Evolutionary conservation across 2,888 invertebrate genomes (phyloP).

Genomic region (Microctonus aethiopoides): DNA sequence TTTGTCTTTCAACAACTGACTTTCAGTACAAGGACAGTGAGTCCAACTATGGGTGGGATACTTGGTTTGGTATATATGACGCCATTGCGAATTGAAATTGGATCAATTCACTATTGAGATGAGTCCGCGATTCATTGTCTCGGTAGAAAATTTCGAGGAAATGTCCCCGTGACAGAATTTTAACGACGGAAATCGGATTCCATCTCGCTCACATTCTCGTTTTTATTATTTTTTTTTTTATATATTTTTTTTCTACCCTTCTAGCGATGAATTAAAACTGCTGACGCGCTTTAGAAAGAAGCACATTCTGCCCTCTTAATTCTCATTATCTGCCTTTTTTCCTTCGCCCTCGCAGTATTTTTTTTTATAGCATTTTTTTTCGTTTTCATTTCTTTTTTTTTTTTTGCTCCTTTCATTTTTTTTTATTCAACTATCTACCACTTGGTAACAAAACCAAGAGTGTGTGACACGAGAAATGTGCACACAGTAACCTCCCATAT

Average conservation of each 20-base stretch:
- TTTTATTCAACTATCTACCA: neutral
- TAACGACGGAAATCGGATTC: constrained; percentile 39
- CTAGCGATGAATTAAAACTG: constrained; percentile 32
- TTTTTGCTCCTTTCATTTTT: neutral
- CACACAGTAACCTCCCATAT: constrained; percentile 47
- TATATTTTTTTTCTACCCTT: constrained; percentile 1
- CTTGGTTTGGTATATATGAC: constrained; percentile 25
- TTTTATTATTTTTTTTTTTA: constrained; percentile 14
- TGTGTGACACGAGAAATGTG: neutral
- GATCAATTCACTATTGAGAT: constrained; percentile 34
- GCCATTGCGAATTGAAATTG: constrained; percentile 39
- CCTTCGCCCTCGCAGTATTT: neutral
- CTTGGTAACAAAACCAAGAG: neutral
- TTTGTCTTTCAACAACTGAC: constrained; percentile 41
- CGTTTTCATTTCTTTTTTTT: neutral
- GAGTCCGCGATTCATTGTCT: constrained; percentile 15
- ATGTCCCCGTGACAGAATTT: constrained; percentile 32
- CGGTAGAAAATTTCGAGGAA: neutral
- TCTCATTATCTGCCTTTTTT: constrained; percentile 5
- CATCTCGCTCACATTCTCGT: too few relatives aligned
- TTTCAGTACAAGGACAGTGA: constrained; percentile 12
- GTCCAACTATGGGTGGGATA: neutral
- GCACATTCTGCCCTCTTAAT: constrained; percentile 23
- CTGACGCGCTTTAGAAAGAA: constrained; percentile 25
- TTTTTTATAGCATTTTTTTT: neutral